These are phyloP conservation scores for Anarrhichthys ocellatus DNA, from an alignment of 2,113 vertebrate species.

Conservation along the genomic window DNA sequence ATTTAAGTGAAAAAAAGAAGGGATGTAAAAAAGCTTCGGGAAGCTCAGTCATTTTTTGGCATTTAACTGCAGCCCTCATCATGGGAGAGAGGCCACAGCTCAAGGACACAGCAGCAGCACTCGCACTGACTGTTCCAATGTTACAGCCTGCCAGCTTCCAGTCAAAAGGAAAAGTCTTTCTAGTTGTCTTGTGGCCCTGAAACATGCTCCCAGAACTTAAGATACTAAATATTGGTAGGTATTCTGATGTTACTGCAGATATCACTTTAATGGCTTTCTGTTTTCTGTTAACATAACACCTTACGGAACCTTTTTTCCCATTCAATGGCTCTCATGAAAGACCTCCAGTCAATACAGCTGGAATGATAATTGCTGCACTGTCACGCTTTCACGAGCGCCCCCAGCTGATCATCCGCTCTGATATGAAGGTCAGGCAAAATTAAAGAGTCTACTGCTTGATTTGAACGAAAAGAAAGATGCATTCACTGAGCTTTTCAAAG, in stretches of 20 bases:
- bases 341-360: background rate
- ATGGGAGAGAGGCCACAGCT: background rate
- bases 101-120: constrained; percentile 22
- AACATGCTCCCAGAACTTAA: background rate
- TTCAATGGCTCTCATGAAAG: background rate
- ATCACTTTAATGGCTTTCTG: background rate
- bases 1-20: background rate
- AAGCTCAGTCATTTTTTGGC: background rate
- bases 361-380: background rate
- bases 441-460: background rate
- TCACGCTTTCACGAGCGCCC: background rate
- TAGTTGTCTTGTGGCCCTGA: background rate
- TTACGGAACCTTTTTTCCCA: background rate
- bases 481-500: background rate
- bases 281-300: background rate
- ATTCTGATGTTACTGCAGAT: background rate
- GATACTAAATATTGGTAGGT: background rate
- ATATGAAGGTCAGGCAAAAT: constrained; percentile 27
- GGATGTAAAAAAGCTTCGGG: background rate
- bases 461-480: constrained; percentile 19
- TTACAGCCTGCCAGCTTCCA: background rate
- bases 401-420: background rate
- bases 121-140: background rate
- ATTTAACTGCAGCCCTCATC: constrained; percentile 9
- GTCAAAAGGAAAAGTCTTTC: background rate